Base-by-base conservation (phyloP, 1,140 invertebrate species). In the Drosophila takahashii region DNA sequence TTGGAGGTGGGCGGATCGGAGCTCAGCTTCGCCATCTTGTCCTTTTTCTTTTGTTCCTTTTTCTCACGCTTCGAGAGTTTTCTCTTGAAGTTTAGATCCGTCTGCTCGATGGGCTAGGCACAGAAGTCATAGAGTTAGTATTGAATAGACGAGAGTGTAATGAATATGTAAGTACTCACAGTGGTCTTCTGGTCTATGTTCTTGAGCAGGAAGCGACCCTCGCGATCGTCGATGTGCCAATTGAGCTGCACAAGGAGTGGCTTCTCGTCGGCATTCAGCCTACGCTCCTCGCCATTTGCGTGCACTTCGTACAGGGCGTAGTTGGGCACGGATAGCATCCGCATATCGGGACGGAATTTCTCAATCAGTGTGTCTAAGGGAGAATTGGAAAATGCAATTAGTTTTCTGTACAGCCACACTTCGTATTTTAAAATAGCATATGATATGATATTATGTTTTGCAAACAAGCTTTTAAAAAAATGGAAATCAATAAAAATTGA, bases 281-380 rank as follows among this genome's bases (percentile, higher is more conserved):
- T 95, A 62, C 99, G 94, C 93, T 99, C 98, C 84, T 99, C 98
- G 95, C 97, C 97, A 92, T 98, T 98, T 79, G 98, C 97, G 92
- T 99, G 98, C 42, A 99, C 97, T 94, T 99, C 99, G 93, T 98
- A 99, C 45, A 99, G 94, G 37, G 98, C 97, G 93, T 99, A 99
- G 89, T 97, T 97, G 34, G 97, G 97, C 51, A 98, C 95, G 16
- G 97, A 98, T 41, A 99, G 93, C 98, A 99, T 99, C 84, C 97
- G 95, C 98, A 99, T 99, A 93, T 99, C 99, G 32, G 99, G 98
- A 92, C 98, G 96, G 94, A 99, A 99, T 93, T 99, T 99, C 93
- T 99, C 98, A 74, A 99, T 98, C 48, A 99, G 94, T 0, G 98
- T 99, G 92, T 87, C 83, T 87, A 8, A 4, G 13, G 22, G n/a